These are phyloP conservation scores for Patagioenas fasciata DNA, from an alignment of 2,113 vertebrate genomes.

Conservation along the genomic window DNA sequence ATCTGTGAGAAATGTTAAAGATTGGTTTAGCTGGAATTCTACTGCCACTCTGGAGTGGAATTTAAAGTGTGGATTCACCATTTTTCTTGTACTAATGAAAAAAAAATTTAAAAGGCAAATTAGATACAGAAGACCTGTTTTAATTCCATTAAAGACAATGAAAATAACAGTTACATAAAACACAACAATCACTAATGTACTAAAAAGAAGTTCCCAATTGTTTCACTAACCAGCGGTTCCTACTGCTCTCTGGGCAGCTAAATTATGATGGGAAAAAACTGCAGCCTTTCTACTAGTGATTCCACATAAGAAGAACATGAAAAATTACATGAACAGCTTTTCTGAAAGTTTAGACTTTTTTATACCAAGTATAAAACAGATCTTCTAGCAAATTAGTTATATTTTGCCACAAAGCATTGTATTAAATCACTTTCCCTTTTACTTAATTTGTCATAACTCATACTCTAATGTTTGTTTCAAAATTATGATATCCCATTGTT, in stretches of 20 bases:
- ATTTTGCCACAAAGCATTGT: not conserved
- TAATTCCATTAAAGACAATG: not conserved
- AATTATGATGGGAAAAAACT: not conserved
- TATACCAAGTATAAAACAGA: not conserved
- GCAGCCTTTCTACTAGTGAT: not conserved
- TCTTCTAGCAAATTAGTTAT: not conserved
- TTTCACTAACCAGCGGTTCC: not conserved
- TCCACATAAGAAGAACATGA: not conserved
- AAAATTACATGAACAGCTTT: not conserved
- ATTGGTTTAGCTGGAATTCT: slow-evolving; percentile 40
- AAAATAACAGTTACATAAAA: not conserved
- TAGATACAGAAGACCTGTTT: not conserved
- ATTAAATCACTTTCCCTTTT: not conserved
- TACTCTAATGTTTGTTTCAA: not conserved
- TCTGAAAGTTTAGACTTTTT: not conserved
- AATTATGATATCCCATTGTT: not conserved
- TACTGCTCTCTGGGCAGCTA: not conserved
- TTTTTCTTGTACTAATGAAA: not conserved
- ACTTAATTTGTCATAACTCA: not conserved
- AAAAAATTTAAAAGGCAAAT: not conserved
- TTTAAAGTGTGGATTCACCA: slow-evolving; percentile 63
- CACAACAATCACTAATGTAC: not conserved
- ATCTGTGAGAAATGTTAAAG: not conserved
- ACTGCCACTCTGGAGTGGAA: slow-evolving; percentile 23
- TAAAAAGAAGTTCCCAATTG: not conserved